Evolutionary conservation across 2,113 vertebrate genomes (phyloP), one percentile per base, ranked within the genome.

Genomic region (Toxotes chatareus): DNA sequence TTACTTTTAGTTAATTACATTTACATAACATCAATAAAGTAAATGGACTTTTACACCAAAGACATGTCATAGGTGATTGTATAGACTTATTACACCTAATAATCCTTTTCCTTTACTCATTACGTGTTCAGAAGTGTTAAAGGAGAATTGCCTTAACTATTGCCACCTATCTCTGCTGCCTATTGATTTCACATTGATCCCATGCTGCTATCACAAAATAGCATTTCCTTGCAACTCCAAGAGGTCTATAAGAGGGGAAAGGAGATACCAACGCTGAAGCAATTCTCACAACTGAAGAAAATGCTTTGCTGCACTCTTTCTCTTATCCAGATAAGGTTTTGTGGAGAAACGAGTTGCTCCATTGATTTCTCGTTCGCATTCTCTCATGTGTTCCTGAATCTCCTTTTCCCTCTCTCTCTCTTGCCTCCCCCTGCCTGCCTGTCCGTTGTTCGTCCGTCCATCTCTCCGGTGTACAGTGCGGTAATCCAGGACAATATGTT

Each of bases 401-500:
- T 31, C 65, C 86, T 86, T 73, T 69, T 1, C 61, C 36, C 46
- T 49, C 23, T 53, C 66, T 64, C 61, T 32, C 77, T 46, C 67
- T 23, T 21, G 12, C 74, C 56, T 19, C 49, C 44, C 14, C 5
- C 73, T 9, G 74, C 55, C 86, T 56, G 81, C 61, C 85, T 60
- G 86, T 68, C 89, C 85, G 90, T 79, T 90, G 84, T 85, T 91
- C 64, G 75, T 84, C 85, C 80, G 44, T 90, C 89, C 84, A 92
- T 93, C 91, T 90, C 93, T 95, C 91, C 94, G 91, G 83, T 91
- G 93, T 92, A 93, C 91, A 60, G 85, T 88, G 92, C 77, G 90
- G 91, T 95, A 96, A 96, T 95, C 96, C 92, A 85, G 94, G 92
- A 94, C 96, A 97, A 96, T 98, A 97, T 98, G 97, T 93, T 97